A percentile compares a stretch with the other conserved stretches of the same genome.
phyloP scores from a whole-genome alignment of 2,888 invertebrate genomes.

The Bursaphelenchus okinawaensis region DNA sequence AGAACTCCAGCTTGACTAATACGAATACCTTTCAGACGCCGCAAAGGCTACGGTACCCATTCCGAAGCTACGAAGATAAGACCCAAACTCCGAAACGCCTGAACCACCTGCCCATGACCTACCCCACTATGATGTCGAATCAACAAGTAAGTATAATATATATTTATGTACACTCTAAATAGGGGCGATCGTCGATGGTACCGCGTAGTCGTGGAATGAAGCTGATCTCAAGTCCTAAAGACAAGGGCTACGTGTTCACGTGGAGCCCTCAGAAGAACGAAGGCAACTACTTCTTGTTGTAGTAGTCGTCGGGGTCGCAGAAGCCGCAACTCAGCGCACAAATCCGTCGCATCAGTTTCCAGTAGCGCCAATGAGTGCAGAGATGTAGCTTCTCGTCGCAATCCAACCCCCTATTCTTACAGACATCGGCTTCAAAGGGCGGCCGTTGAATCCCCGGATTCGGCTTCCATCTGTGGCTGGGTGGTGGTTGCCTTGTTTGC shows the following conservation, averaged over 20 bases:
- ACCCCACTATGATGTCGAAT: too few relatives aligned
- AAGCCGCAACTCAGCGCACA: conserved; percentile 15
- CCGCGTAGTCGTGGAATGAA: too few relatives aligned
- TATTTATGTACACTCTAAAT: too few relatives aligned
- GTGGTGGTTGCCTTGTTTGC: not conserved
- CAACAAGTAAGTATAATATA: too few relatives aligned
- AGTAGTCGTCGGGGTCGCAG: conserved; percentile 1
- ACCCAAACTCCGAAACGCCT: not conserved
- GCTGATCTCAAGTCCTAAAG: too few relatives aligned
- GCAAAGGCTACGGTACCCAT: too few relatives aligned
- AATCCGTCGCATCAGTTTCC: conserved; percentile 16
- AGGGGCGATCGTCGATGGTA: too few relatives aligned
- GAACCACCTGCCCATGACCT: too few relatives aligned
- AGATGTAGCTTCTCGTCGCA: conserved; percentile 18
- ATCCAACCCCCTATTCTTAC: conserved; percentile 18
- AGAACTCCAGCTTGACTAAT: too few relatives aligned
- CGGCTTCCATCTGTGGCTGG: not conserved
- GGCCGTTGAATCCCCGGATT: not conserved
- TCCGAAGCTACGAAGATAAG: not conserved
- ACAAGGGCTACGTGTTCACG: too few relatives aligned
- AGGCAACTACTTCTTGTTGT: too few relatives aligned
- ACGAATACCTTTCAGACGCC: too few relatives aligned
- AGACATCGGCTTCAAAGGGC: not conserved
- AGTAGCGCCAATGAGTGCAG: conserved; percentile 16
- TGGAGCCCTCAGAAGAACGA: not conserved